These are phyloP conservation scores for Cercopithecus petaurista DNA, from an alignment of 2,797 vertebrate species.

Conservation along the genomic window DNA sequence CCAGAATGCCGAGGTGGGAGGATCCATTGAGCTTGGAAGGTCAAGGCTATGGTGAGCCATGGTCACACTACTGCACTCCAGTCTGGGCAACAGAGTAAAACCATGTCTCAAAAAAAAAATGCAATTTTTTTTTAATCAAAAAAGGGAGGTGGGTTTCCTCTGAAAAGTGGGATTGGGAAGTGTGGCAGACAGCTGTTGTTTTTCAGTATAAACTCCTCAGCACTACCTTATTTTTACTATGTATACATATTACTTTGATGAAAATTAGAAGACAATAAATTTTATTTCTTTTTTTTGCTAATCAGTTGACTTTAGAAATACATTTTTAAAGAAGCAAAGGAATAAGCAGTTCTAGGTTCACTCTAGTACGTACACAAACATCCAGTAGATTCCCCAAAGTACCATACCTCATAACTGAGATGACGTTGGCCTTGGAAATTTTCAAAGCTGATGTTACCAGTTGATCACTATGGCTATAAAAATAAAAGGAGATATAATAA, in stretches of 20 bases:
- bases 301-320: neutral
- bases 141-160: neutral
- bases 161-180: neutral
- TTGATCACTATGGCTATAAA: neutral
- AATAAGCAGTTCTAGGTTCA: neutral
- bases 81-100: neutral
- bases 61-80: neutral
- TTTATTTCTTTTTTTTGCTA: neutral
- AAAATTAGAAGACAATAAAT: neutral
- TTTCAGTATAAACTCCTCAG: neutral
- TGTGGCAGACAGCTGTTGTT: neutral
- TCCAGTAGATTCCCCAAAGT: neutral
- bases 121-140: neutral
- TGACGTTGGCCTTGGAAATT: neutral
- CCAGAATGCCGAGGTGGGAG: neutral
- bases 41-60: neutral
- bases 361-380: neutral
- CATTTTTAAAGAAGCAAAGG: neutral
- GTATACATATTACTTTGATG: neutral
- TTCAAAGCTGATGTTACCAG: neutral
- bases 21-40: neutral
- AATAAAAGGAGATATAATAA: neutral
- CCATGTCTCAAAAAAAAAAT: neutral
- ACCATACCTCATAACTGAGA: neutral
- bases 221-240: neutral